These are phyloP conservation scores for Pseudomyrmex dendroicus DNA, from an alignment of 1,140 invertebrate genomes.

Conservation along the genomic window DNA sequence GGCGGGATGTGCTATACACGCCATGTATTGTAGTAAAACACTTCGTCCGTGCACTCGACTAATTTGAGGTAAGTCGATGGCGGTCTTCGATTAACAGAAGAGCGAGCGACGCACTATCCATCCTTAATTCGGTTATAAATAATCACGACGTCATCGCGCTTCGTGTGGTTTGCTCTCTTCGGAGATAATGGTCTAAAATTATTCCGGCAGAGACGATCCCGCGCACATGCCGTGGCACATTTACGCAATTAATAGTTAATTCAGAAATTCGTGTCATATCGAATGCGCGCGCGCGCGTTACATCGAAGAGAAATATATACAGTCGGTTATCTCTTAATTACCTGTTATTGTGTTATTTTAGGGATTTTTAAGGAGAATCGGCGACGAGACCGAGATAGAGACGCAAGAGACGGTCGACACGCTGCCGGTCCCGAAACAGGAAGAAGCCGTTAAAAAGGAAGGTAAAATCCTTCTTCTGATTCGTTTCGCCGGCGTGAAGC, in stretches of 20 bases:
- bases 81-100: constrained; percentile 38
- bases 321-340: background rate
- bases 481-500: too few species aligned
- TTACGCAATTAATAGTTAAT: constrained; percentile 24
- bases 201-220: constrained; percentile 10
- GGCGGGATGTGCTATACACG: background rate
- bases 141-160: constrained; percentile 26
- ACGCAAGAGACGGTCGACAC: constrained; percentile 81
- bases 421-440: constrained; percentile 80
- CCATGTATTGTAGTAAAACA: constrained; percentile 37
- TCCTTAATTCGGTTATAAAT: constrained; percentile 51
- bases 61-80: constrained; percentile 15
- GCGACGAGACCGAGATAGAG: constrained; percentile 83
- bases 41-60: background rate
- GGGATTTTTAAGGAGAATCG: constrained; percentile 87
- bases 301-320: background rate
- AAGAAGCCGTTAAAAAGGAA: constrained; percentile 84
- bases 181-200: constrained; percentile 36
- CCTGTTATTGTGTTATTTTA: constrained; percentile 65
- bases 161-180: background rate
- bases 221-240: background rate
- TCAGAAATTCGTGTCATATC: background rate
- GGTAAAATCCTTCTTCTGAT: constrained; percentile 80
- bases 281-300: background rate
- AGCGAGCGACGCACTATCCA: constrained; percentile 21